Conservation (phyloP, 2,888 invertebrate species). For the Cantharis rufa region DNA sequence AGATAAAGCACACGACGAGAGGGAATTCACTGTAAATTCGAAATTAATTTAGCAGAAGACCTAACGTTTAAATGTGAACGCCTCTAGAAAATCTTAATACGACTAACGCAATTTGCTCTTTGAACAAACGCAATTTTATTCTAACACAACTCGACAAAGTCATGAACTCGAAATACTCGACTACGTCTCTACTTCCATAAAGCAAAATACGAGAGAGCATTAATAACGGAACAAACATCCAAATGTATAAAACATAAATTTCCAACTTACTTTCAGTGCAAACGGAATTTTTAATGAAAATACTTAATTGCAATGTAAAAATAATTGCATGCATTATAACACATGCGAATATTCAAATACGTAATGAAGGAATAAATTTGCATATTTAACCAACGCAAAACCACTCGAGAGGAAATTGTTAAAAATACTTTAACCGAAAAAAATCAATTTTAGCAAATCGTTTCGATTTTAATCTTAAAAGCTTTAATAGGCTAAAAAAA, state of each 20-base stretch:
- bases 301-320: slow-evolving; percentile 16
- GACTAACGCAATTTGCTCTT: slow-evolving; percentile 31
- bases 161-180: background rate
- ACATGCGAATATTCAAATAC: slow-evolving; percentile 18
- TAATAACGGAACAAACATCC: background rate
- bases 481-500: background rate
- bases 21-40: slow-evolving; percentile 45
- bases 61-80: slow-evolving; percentile 42
- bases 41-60: slow-evolving; percentile 51
- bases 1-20: slow-evolving; percentile 32
- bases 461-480: background rate
- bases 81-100: slow-evolving; percentile 32
- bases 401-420: slow-evolving; percentile 10
- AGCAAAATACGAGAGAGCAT: background rate
- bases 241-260: slow-evolving; percentile 25
- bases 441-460: background rate
- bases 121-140: slow-evolving; percentile 30
- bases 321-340: slow-evolving; percentile 16
- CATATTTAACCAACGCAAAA: slow-evolving; percentile 8
- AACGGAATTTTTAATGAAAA: slow-evolving; percentile 17
- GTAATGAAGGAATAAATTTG: slow-evolving; percentile 11
- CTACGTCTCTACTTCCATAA: background rate
- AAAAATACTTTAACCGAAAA: slow-evolving; percentile 5
- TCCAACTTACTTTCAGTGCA: slow-evolving; percentile 22
- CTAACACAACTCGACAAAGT: slow-evolving; percentile 26